Percentiles rank a stretch among this genome's conserved stretches.
Conservation (phyloP, 2,797 vertebrate species). For the Gouania willdenowi region DNA sequence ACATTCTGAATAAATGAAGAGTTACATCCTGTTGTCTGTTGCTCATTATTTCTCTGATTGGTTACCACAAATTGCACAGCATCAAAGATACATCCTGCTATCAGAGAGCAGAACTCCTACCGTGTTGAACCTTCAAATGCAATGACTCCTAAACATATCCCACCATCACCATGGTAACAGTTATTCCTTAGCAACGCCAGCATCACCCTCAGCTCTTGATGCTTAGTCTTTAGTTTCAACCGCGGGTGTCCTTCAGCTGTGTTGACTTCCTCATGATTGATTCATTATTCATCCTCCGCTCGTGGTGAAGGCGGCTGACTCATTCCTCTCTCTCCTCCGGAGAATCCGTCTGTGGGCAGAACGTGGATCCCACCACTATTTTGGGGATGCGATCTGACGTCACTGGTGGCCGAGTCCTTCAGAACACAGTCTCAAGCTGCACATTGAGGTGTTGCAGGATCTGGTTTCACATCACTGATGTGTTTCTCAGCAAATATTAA, state of each 20-base stretch:
- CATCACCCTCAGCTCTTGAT: conserved; percentile 38
- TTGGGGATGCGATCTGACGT: conserved; percentile 56
- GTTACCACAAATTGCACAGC: too few relatives aligned
- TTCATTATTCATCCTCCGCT: conserved; percentile 56
- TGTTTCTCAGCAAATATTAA: too few relatives aligned
- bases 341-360: conserved; percentile 56
- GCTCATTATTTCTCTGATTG: too few relatives aligned
- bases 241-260: conserved; percentile 44
- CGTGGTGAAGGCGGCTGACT: conserved; percentile 56
- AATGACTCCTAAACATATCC: conserved; percentile 57
- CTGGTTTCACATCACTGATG: conserved; percentile 14
- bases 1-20: too few relatives aligned
- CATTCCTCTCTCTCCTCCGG: conserved; percentile 55
- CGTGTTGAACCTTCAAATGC: conserved; percentile 34
- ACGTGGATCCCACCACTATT: conserved; percentile 65
- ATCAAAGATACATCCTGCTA: too few relatives aligned
- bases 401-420: conserved; percentile 45
- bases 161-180: conserved; percentile 66
- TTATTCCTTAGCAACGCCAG: conserved; percentile 68
- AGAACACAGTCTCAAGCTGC: conserved; percentile 33
- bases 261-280: conserved; percentile 48
- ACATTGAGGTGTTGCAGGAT: conserved; percentile 32
- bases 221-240: conserved; percentile 48
- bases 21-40: too few relatives aligned
- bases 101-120: too few relatives aligned